Percentiles rank a stretch among this genome's conserved stretches.
phyloP scores from a whole-genome alignment of 2,888 invertebrate species.

The Erynnis tages region DNA sequence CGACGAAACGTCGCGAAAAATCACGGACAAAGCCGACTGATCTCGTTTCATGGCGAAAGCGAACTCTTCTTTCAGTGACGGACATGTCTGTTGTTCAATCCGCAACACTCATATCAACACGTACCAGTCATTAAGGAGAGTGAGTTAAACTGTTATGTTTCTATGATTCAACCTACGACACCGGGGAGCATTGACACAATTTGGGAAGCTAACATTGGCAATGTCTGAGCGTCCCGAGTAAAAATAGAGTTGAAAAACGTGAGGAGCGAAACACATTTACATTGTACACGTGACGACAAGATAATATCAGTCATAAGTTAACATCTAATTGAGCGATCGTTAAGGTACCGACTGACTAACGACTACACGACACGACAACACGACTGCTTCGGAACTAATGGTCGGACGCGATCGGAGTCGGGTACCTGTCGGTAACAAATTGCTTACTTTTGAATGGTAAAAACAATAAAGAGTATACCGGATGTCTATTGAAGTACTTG shows the following conservation, averaged over 20 bases:
- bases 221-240: conserved; percentile 8
- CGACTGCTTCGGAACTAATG: not conserved
- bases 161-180: not conserved
- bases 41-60: conserved; percentile 14
- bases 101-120: conserved; percentile 3
- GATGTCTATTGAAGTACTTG: no score
- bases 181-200: conserved; percentile 23
- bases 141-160: conserved; percentile 3
- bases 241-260: conserved; percentile 21
- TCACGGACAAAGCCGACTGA: not conserved
- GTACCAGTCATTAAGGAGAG: conserved; percentile 10
- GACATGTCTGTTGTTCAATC: not conserved
- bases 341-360: conserved; percentile 6
- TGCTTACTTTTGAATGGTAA: not conserved
- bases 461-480: no score
- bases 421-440: not conserved
- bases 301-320: conserved; percentile 8
- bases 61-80: not conserved
- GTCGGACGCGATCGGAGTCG: not conserved
- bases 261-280: not conserved
- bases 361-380: conserved; percentile 8
- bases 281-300: conserved; percentile 2
- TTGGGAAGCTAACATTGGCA: conserved; percentile 8
- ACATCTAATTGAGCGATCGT: conserved; percentile 10
- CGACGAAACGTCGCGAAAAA: not conserved